A percentile compares a stretch with the other conserved stretches of the same genome.
Conservation (phyloP, 2,113 vertebrate species). For the Muntiacus muntjak region DNA sequence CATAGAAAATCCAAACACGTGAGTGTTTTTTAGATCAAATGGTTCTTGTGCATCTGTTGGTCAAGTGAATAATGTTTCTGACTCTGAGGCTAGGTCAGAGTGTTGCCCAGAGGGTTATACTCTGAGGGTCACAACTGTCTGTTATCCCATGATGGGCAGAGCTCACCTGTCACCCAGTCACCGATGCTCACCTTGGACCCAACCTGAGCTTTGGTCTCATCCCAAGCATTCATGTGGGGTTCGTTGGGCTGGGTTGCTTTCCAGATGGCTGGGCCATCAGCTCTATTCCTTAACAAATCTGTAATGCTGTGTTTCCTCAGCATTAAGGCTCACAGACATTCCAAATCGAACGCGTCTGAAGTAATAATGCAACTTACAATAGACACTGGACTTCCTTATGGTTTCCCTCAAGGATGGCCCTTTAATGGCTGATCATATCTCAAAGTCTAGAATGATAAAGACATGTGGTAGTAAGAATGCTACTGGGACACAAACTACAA, state of each 20-base stretch:
- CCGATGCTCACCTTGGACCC: neutral
- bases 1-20: neutral
- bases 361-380: neutral
- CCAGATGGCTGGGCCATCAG: neutral
- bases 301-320: neutral
- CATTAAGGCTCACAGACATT: neutral
- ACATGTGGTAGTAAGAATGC: neutral
- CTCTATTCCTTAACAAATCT: no score
- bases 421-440: no score
- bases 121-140: no score
- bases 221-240: neutral
- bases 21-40: no score
- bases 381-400: neutral
- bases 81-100: neutral
- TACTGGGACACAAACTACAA: neutral
- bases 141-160: accelerated
- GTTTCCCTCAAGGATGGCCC: neutral
- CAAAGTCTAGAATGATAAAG: neutral
- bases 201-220: neutral
- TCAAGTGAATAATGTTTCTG: neutral
- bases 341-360: neutral
- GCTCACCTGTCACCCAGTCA: neutral
- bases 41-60: neutral
- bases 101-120: no score
- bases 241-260: neutral